Base-by-base conservation (phyloP, 2,888 invertebrate species). In the Acleris emargana region DNA sequence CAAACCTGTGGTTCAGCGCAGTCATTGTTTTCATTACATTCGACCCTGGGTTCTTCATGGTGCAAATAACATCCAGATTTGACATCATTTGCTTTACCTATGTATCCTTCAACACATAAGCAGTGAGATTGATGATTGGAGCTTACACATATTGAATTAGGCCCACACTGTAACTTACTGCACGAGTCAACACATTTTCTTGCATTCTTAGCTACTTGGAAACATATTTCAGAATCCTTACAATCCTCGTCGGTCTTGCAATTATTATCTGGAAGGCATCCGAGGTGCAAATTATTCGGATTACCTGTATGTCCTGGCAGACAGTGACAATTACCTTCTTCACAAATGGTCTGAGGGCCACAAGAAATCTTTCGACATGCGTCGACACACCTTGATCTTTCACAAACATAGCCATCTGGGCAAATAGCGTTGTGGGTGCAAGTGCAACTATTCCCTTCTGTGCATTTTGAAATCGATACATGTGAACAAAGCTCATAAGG, bases 121-220 rank as follows among this genome's bases (percentile, higher is more conserved):
- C 98, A 98, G 42, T 96, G 95, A 1, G 97, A 97, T 69, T 96
- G 94, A 83, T 98, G 98, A 78, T 96, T 96, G 76, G 97, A 95
- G 17, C 96, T 95, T 7, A 97, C 94, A 81, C 98, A 98, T 1
- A 97, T 86, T 3, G 98, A 97, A 83, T 98, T 98, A 0, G 97
- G 97, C 13, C 98, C 98, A 81, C 98, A 98, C 76, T 97, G 97
- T 42, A 97, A 93, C 88, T 97, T 97, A 70, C 95, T 95, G 78
- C 98, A 98, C 0, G 96, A 96, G 80, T 97, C 97, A 3, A 97
- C 95, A 84, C 97, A 98, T 85, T 96, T 96, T 62, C 97, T 93
- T 4, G 95, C 83, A 32, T 95, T 96, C 89, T 95, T 96, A 55
- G 96, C 95, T 32, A 96, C 87, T 88, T 97, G 97, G 89, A 97